These are phyloP conservation scores for Paratrypauchen microcephalus DNA, from an alignment of 2,797 vertebrate species.

Conservation along the genomic window DNA sequence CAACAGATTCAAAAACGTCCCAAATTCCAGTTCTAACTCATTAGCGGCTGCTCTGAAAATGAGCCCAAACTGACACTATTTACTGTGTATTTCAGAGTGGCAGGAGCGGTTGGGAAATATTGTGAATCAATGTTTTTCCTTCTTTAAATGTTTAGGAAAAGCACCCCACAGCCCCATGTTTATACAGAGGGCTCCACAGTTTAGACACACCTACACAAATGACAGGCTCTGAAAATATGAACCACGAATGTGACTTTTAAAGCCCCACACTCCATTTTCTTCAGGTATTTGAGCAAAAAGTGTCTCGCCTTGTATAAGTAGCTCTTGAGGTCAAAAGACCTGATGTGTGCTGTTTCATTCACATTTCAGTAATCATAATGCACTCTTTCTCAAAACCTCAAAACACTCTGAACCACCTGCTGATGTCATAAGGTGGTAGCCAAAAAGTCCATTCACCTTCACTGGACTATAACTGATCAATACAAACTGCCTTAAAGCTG, in stretches of 20 bases:
- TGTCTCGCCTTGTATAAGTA: no score
- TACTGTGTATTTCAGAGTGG: background rate
- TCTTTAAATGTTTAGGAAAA: background rate
- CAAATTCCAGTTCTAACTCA: background rate
- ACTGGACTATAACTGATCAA: no score
- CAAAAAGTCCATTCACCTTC: no score
- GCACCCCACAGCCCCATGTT: background rate
- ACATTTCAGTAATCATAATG: no score
- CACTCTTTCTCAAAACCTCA: no score
- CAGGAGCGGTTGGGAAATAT: background rate
- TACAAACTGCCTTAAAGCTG: no score
- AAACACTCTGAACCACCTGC: no score
- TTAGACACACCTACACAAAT: background rate
- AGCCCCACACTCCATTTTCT: no score
- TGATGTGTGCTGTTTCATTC: no score
- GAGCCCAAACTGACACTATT: background rate
- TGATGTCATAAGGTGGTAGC: no score
- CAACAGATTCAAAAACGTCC: background rate
- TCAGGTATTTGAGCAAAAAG: no score
- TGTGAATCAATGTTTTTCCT: background rate
- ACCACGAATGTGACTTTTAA: background rate
- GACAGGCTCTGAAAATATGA: background rate
- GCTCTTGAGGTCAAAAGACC: no score
- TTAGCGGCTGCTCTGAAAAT: background rate
- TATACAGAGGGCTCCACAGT: background rate